Evolutionary conservation across 2,113 vertebrate species (phyloP).

Genomic region (Mellivora capensis): DNA sequence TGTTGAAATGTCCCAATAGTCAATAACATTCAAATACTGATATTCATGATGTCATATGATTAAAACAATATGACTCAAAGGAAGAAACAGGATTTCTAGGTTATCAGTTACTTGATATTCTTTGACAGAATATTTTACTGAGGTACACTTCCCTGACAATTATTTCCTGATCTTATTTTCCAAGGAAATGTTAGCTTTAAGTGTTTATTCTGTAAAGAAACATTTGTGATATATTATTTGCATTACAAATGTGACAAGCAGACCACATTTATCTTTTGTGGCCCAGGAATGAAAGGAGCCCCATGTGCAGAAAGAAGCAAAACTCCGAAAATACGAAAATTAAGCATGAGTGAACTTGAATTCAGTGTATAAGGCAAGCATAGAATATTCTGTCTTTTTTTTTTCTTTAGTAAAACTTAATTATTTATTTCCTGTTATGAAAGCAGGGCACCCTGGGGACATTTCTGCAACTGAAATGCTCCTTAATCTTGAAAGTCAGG

Average conservation of each 20-base stretch:
- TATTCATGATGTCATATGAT: background rate
- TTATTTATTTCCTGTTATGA: constrained; percentile 20
- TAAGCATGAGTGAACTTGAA: background rate
- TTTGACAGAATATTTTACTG: background rate
- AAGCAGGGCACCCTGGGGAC: background rate
- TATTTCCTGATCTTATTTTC: constrained; percentile 18
- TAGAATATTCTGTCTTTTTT: background rate
- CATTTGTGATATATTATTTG: background rate
- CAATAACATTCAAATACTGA: background rate
- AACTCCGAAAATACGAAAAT: background rate
- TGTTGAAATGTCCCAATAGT: background rate
- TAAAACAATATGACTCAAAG: constrained; percentile 2
- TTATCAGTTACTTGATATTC: background rate
- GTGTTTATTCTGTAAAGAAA: constrained; percentile 1
- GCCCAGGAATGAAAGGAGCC: background rate
- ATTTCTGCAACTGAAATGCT: constrained; percentile 2
- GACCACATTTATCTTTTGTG: background rate
- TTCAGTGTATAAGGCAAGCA: background rate
- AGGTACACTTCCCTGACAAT: background rate
- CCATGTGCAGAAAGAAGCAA: background rate
- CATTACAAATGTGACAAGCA: background rate
- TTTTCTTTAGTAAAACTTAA: background rate
- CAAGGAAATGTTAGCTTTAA: constrained; percentile 11
- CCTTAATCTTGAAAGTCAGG: background rate
- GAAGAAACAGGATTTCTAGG: background rate